phyloP scores from a whole-genome alignment of 2,888 invertebrate genomes.

The Autographa gamma region DNA sequence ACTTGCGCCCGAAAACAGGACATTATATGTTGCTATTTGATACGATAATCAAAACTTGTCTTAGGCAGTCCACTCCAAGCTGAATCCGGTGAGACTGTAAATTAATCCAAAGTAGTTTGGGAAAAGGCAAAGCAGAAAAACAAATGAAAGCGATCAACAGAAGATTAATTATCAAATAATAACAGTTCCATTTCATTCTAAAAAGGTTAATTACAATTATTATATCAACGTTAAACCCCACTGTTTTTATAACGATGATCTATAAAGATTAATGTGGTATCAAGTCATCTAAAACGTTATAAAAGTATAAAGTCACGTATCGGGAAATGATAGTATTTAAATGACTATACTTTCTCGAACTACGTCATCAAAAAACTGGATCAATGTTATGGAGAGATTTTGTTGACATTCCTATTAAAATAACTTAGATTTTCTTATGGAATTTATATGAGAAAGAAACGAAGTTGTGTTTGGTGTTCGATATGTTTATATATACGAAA shows the following conservation, averaged over 20 bases:
- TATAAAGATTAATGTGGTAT: background rate
- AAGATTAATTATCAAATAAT: too few relatives aligned
- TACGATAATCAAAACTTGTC: too few relatives aligned
- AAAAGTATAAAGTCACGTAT: background rate
- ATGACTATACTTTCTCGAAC: slow-evolving; percentile 34
- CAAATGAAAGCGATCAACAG: too few relatives aligned
- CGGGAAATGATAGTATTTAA: slow-evolving; percentile 34
- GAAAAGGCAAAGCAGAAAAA: too few relatives aligned
- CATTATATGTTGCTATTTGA: too few relatives aligned
- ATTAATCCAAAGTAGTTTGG: too few relatives aligned
- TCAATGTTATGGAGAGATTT: slow-evolving; percentile 3
- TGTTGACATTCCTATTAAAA: slow-evolving; percentile 6
- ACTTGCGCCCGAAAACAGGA: too few relatives aligned
- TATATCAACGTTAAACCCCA: background rate
- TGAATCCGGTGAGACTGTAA: too few relatives aligned
- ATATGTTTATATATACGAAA: background rate
- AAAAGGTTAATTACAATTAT: background rate
- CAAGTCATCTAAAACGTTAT: background rate
- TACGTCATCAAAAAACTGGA: slow-evolving; percentile 27
- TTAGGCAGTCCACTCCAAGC: too few relatives aligned
- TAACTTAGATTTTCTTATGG: background rate
- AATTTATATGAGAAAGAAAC: too few relatives aligned
- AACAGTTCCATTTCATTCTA: background rate
- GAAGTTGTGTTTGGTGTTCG: too few relatives aligned
- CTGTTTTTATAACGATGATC: background rate